Percentiles rank a stretch among this genome's conserved stretches.
phyloP scores from a whole-genome alignment of 2,113 vertebrate genomes.

The Catagonus wagneri region DNA sequence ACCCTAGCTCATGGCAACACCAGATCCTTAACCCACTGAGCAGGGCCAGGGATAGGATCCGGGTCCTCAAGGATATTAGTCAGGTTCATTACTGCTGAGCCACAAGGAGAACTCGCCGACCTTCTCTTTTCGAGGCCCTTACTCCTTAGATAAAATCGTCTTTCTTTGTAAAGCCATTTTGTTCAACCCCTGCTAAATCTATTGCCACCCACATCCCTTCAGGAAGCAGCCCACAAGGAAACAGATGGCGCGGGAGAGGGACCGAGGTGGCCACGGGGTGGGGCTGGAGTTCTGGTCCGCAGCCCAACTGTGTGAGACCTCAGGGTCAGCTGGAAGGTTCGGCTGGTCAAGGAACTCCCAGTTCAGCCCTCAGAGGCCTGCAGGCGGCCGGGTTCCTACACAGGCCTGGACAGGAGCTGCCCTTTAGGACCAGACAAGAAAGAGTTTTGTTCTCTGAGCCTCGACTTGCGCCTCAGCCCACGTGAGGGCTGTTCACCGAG shows the following conservation, averaged over 20 bases:
- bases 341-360: not conserved
- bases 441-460: conserved; percentile 59
- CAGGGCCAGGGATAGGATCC: no score
- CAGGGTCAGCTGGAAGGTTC: not conserved
- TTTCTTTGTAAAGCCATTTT: not conserved
- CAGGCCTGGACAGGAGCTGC: not conserved
- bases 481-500: conserved; percentile 60
- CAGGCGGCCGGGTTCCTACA: not conserved
- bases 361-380: not conserved
- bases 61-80: no score
- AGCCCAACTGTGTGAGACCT: not conserved
- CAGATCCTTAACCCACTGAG: no score
- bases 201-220: not conserved
- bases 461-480: not conserved
- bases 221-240: not conserved
- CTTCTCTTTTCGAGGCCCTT: not conserved
- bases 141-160: not conserved
- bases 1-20: no score
- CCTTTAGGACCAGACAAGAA: conserved; percentile 54
- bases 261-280: fast-evolving
- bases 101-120: no score
- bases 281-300: not conserved
- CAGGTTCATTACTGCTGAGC: no score
- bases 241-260: not conserved
- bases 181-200: not conserved